Base-by-base conservation (phyloP, 2,797 vertebrate species). In the Falco rusticolus region DNA sequence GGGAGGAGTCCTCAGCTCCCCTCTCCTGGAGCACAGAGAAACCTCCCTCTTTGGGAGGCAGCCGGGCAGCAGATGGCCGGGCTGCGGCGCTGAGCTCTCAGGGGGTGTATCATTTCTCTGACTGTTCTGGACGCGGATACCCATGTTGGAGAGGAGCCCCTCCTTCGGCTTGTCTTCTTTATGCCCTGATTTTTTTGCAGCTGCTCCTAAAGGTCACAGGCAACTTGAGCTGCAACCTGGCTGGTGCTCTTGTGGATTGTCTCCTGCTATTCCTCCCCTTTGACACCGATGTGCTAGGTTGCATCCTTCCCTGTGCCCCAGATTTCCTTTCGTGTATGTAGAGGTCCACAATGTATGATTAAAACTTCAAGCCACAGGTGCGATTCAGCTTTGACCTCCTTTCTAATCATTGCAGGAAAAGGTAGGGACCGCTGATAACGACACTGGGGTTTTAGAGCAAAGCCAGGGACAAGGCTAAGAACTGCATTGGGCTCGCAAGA, bases 11-110 rank as follows among this genome's bases (percentile, higher is more conserved):
- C 71, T 65, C 54, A 13, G 64, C 65, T 94, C 82, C 61, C 53
- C 78, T 87, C 76, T 90, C 21, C 14, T 34, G 68, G 72, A 86
- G 65, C 80, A 16, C 45, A 66, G 72, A 75, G 70, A 75, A 87
- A 5, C 24, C 56, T 93, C 53, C 59, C 74, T 87, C 74, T 90
- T 6, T 34, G 83, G 85, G 93, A 95, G 90, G 85, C 93, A 94
- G 91, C 87, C 82, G 85, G 80, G 88, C 15, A 5, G 94, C 96
- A 96, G 96, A 96, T 97, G 96, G 96, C 76, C 5, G 5, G 75
- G 93, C 94, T 95, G 94, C 29, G 0, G 68, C 16, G 1, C 86
- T 31, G 89, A 80, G 79, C 93, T 96, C 92, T 93, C 66, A 22
- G 89, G 84, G 81, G 92, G 17, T 91, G 84, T 64, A 76, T 89